phyloP scores from a whole-genome alignment of 2,797 vertebrate genomes.

The Ciconia nigra region DNA sequence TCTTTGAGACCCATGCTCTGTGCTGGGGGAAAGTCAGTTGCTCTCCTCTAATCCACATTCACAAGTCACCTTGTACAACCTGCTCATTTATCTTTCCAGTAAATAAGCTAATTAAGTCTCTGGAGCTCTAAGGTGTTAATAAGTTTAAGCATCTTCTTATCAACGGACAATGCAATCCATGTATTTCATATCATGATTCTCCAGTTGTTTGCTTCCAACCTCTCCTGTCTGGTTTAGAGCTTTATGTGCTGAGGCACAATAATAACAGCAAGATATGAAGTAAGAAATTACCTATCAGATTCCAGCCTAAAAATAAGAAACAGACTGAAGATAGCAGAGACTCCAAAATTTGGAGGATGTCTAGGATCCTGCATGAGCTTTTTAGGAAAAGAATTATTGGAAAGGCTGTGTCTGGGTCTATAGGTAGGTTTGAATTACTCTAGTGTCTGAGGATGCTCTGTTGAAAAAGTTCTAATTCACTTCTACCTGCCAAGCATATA shows the following conservation, averaged over 20 bases:
- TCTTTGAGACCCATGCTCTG: neutral
- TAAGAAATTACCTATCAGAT: neutral
- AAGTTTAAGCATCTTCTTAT: neutral
- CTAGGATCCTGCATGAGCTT: neutral
- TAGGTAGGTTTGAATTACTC: neutral
- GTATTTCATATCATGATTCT: neutral
- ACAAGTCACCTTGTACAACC: neutral
- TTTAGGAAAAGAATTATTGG: neutral
- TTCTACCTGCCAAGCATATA: neutral
- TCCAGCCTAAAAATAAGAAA: neutral
- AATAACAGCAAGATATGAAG: neutral
- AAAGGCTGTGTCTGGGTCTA: neutral
- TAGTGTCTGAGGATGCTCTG: neutral
- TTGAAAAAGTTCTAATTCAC: neutral
- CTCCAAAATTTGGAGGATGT: neutral
- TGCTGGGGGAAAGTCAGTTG: neutral
- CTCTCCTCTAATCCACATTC: neutral
- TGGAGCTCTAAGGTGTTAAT: neutral
- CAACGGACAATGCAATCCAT: neutral
- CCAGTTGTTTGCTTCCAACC: neutral
- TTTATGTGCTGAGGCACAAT: neutral
- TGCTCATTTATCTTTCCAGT: neutral
- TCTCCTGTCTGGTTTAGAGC: neutral
- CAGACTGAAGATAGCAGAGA: neutral
- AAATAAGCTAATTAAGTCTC: slow-evolving; percentile 6